A percentile compares a stretch with the other conserved stretches of the same genome.
Conservation (phyloP, 2,797 vertebrate species). For the Syngnathus acus region DNA sequence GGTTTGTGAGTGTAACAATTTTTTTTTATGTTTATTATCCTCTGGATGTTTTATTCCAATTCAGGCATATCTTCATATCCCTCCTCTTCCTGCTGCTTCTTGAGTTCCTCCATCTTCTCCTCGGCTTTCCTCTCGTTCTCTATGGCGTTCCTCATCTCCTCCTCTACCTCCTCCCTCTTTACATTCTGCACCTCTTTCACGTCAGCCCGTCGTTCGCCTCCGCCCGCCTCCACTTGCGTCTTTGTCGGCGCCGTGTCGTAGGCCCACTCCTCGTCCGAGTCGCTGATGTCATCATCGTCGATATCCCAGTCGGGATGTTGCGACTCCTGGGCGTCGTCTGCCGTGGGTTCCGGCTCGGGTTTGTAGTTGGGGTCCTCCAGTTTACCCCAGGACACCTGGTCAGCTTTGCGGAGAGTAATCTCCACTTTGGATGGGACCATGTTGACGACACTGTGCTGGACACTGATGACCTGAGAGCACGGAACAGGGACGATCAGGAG, state of each 20-base stretch:
- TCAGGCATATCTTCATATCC: conserved; percentile 56
- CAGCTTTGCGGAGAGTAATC: conserved; percentile 77
- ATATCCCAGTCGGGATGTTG: conserved; percentile 56
- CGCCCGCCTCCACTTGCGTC: not conserved
- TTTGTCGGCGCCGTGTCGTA: conserved; percentile 19
- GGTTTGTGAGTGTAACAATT: not conserved
- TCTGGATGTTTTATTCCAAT: conserved; percentile 42
- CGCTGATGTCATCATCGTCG: conserved; percentile 74
- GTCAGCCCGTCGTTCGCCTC: not conserved
- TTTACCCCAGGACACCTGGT: conserved; percentile 80
- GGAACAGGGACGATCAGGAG: too few relatives aligned
- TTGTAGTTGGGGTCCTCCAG: conserved; percentile 78
- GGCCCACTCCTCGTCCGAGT: conserved; percentile 70
- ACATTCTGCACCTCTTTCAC: conserved; percentile 4
- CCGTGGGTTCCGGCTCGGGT: conserved; percentile 41
- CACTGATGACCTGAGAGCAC: conserved; percentile 70
- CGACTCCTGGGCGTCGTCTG: not conserved
- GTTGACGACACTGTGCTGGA: conserved; percentile 76
- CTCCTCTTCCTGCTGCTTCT: conserved; percentile 24
- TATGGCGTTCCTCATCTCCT: conserved; percentile 34
- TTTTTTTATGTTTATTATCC: not conserved
- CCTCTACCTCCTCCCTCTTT: conserved; percentile 26
- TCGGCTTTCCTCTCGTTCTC: conserved; percentile 36
- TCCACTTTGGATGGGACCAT: conserved; percentile 89
- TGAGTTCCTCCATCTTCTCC: conserved; percentile 23